Base-by-base conservation (phyloP, 2,797 vertebrate genomes). In the Sebastolobus alascanus region DNA sequence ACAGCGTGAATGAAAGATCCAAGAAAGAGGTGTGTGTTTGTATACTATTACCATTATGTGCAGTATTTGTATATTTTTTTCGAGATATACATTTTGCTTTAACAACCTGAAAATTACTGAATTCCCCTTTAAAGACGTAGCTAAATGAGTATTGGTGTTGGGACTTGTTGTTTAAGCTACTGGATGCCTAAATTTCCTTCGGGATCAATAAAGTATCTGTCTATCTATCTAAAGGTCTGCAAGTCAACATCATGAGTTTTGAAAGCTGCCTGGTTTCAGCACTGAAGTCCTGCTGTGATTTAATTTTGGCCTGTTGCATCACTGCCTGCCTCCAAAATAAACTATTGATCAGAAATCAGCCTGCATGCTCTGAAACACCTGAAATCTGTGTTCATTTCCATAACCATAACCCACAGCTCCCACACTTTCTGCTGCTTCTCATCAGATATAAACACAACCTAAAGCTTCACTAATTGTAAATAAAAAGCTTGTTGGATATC, bases 291-390 rank as follows among this genome's bases (percentile, higher is more conserved):
- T 72, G 68, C 74, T 67, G 68, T 79, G 61, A 68, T 68, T 71
- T 65, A 56, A 58, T 87, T 68, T 46, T n/a, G 31, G 31, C 13
- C 58, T 58, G 50, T 69, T 84, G 72, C 81, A 80, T 75, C 79
- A 76, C 20, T 52, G 35, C 61, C 14, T 56, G 29, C 54, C 77
- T 59, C 6, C 67, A 75, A 56, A 74, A 66, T 38, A 76, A 54
- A 71, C 50, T 79, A 83, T 66, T 84, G 84, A 88, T 85, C 74
- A 73, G 56, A 67, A 14, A 52, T n/a, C 72, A 55, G n/a, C 37
- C n/a, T 58, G 31, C 20, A 12, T 50, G 54, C 55, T 68, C 31
- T 25, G 40, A 60, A 71, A 78, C 67, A 75, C 79, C 72, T 7
- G 8, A 52, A 65, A 77, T 71, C 27, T 56, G 27, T 50, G 38